Evolutionary conservation across 2,113 vertebrate species (phyloP).

Genomic region (Crotalus viridis): DNA sequence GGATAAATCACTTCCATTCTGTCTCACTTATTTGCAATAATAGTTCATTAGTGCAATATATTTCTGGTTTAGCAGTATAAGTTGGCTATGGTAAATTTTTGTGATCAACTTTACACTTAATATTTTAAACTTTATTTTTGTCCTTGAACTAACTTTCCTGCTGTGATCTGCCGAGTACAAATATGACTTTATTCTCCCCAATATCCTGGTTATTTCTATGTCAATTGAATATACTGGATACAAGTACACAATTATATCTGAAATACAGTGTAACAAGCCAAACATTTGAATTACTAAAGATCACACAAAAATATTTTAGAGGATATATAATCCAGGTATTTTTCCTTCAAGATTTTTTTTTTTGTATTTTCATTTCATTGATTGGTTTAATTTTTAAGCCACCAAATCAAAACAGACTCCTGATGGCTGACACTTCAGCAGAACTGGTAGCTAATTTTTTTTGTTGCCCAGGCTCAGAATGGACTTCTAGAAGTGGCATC

Average conservation of each 20-base stretch:
- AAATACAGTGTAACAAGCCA: neutral
- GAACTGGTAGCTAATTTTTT: too few relatives aligned
- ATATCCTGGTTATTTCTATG: neutral
- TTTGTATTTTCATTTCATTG: neutral
- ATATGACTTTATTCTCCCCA: neutral
- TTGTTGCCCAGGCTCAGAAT: too few relatives aligned
- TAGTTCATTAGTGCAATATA: neutral
- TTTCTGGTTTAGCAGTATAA: neutral
- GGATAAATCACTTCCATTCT: neutral
- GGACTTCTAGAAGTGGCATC: too few relatives aligned
- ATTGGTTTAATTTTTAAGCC: neutral
- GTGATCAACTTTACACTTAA: neutral
- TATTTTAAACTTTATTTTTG: neutral
- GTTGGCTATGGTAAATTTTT: neutral
- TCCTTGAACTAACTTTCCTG: neutral
- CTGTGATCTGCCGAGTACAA: neutral
- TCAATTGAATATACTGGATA: neutral
- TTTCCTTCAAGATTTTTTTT: neutral
- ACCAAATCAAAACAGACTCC: neutral
- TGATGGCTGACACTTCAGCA: neutral
- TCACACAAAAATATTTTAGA: neutral
- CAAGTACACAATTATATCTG: neutral
- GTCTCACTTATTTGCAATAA: neutral
- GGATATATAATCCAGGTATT: neutral
- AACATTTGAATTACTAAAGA: neutral